Evolutionary conservation across 2,113 vertebrate species (phyloP), one percentile per base, ranked within the genome.

Genomic region (Hymenochirus boettgeri): DNA sequence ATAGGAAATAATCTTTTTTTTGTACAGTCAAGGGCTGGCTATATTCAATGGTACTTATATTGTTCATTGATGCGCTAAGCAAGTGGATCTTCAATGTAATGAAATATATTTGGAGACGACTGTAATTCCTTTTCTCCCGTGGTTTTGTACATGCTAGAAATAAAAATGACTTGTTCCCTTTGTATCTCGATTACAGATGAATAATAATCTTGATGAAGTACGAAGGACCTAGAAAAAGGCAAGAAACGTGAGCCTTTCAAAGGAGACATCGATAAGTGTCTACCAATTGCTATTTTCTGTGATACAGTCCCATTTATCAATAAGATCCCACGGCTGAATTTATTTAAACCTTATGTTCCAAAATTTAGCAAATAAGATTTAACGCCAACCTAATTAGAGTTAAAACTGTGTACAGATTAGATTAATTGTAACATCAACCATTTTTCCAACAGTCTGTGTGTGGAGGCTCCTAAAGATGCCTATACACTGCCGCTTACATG

Each of bases 191-290:
- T 39, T 25, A 4, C 55, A 66, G 63, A 66, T 67, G 64, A 9
- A 67, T 5, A 29, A 35, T 13, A 18, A 33, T 35, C 9, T 39
- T 26, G 31, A 67, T 52, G 46, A 67, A 13, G 45, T n/a, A 54
- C 52, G 4, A 19, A 54, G 25, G 8, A 4, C 23, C 42, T 17
- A 26, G 64, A 18, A 24, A 67, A 29, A 42, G 4, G 12, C 4
- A 67, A 27, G 47, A 67, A 59, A 52, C 56, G 17, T 2, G 64
- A 67, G 5, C 64, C 62, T 7, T 65, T 57, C 39, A 65, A 65
- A 57, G 47, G 46, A 67, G 51, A 67, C 55, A 67, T 59, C 55
- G 64, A 67, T 67, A 67, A 67, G 64, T 67, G 35, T 67, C 56
- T 52, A 42, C 17, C 22, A 39, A 56, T 25, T 62, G 9, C 22